Base-by-base conservation (phyloP, 2,113 vertebrate species). In the Agapornis roseicollis region DNA sequence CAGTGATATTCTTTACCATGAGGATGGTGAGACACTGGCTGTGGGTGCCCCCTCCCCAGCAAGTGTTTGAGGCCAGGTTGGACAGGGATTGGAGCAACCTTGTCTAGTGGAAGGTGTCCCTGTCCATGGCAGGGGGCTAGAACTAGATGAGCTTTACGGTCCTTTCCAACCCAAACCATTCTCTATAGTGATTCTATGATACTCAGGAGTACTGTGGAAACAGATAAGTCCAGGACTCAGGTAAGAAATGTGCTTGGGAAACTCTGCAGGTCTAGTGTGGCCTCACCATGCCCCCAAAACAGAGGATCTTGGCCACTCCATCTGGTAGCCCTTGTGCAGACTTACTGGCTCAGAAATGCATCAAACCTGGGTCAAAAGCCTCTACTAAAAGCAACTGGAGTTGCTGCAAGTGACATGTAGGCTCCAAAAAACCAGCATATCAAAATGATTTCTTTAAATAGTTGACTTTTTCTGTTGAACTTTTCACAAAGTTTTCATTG, bases 201-300 rank as follows among this genome's bases (percentile, higher is more conserved):
- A 37, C 22, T n/a, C 56, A 56, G n/a, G 20, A 15, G 5, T 9
- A 18, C 22, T 25, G 10, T 2, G 2, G 68, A 79, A 18, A 17
- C 0, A 1, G 13, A 23, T 39, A 69, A 80, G 61, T n/a, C 29
- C 0, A 0, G 23, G 17, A 28, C 68, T 13, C 10, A 1, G n/a
- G 55, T 79, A 64, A 66, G 29, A 83, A 47, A 50, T 39, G 10
- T 10, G 18, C 31, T 44, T 0, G 0, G 28, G 29, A 35, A 74
- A 49, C 8, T 74, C 41, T 28, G 35, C 0, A 2, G 28, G 14
- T 78, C 46, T 46, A 7, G 13, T 0, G 0, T 10, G 29, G 19
- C 23, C 29, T 74, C 55, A 37, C 10, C 4, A 2, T 1, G 6
- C 9, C 20, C 29, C 31, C 25, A 17, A 27, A 69, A 44, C 1